These are phyloP conservation scores for Hemiprocne comata DNA, from an alignment of 2,113 vertebrate species.

Conservation along the genomic window DNA sequence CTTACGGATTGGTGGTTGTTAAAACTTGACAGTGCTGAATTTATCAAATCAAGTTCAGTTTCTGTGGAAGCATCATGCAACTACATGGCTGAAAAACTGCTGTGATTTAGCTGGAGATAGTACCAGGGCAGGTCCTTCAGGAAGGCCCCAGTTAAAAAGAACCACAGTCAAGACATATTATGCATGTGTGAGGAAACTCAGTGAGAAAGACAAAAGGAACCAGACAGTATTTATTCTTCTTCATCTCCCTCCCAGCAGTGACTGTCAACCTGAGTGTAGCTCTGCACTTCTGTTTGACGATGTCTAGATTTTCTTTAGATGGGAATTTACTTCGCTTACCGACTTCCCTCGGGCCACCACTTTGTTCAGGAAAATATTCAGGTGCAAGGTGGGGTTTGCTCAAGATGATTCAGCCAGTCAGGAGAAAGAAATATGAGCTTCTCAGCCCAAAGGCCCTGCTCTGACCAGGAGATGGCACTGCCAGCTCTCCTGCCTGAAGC, in stretches of 20 bases:
- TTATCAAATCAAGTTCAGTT: slow-evolving; percentile 78
- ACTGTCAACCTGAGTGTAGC: neutral
- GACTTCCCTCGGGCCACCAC: neutral
- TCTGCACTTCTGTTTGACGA: neutral
- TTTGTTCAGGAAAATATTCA: neutral
- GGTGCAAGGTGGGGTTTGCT: neutral
- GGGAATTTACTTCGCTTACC: neutral
- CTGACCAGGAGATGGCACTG: slow-evolving; percentile 48
- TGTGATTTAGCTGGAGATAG: slow-evolving; percentile 77
- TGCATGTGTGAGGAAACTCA: neutral
- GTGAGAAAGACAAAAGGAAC: neutral
- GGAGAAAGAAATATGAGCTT: rapidly evolving
- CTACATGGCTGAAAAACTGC: slow-evolving; percentile 71
- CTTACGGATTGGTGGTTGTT: slow-evolving; percentile 62
- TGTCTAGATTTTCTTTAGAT: neutral
- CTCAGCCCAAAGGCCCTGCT: neutral
- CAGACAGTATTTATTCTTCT: neutral
- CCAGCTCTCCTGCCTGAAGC: neutral
- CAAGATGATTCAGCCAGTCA: rapidly evolving
- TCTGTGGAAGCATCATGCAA: slow-evolving; percentile 65
- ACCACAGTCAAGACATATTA: slow-evolving; percentile 67
- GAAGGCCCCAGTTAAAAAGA: slow-evolving; percentile 62
- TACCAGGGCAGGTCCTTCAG: slow-evolving; percentile 69
- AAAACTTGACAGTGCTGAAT: slow-evolving; percentile 74
- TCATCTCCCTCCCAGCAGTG: neutral